These are phyloP conservation scores for Pontoporia blainvillei DNA, from an alignment of 2,113 vertebrate species.

Conservation along the genomic window DNA sequence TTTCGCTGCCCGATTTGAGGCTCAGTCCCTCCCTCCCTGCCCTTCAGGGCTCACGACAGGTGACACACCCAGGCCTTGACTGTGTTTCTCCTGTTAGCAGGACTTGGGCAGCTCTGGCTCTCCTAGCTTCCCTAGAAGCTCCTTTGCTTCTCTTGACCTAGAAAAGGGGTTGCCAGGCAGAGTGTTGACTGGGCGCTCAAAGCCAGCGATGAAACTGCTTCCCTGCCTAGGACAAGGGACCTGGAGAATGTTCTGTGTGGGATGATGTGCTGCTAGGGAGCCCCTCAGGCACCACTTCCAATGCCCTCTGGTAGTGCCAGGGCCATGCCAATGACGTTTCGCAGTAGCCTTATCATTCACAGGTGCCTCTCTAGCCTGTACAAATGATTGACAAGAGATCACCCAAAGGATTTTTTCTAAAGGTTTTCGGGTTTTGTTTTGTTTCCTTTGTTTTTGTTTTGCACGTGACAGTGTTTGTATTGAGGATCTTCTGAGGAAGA, in stretches of 20 bases:
- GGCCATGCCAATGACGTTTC: slow-evolving; percentile 64
- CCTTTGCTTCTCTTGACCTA: slow-evolving; percentile 9
- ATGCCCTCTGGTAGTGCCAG: slow-evolving; percentile 45
- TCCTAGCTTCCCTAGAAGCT: background rate
- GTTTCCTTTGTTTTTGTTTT: background rate
- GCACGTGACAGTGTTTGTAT: slow-evolving; percentile 28
- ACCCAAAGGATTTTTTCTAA: slow-evolving; percentile 75
- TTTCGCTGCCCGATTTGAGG: slow-evolving; percentile 22
- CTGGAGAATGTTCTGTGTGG: background rate
- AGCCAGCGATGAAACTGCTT: background rate
- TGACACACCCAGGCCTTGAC: background rate
- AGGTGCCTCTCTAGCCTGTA: slow-evolving; percentile 85
- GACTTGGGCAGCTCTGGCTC: background rate
- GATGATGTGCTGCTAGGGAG: background rate
- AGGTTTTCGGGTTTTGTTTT: slow-evolving; percentile 40
- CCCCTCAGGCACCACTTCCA: background rate
- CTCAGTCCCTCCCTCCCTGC: slow-evolving; percentile 1
- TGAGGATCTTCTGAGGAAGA: background rate
- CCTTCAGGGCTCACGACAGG: slow-evolving; percentile 11
- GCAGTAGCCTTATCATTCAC: slow-evolving; percentile 84
- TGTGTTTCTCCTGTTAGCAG: background rate
- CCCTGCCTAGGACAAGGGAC: background rate
- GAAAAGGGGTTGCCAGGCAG: background rate
- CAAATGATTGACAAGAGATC: slow-evolving; percentile 79
- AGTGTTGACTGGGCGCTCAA: background rate